These are phyloP conservation scores for Eunapius fragilis DNA, from an alignment of 37 sponge, comb jelly and placozoan genomes.

Conservation along the genomic window DNA sequence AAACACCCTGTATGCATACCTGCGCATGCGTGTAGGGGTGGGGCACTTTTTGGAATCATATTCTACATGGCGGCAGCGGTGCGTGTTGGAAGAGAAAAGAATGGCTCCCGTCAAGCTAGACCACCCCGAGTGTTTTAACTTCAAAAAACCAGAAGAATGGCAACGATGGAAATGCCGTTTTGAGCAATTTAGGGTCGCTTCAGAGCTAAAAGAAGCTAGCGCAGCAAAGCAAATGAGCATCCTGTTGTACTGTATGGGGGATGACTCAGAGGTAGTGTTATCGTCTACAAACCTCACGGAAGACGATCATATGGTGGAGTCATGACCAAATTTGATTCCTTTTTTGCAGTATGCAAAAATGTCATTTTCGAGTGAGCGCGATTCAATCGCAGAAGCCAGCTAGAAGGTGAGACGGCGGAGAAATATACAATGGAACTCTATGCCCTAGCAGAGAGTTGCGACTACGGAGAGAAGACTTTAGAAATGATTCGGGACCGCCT, in stretches of 20 bases:
- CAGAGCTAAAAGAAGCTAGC: not conserved
- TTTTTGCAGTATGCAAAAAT: conserved; percentile 10
- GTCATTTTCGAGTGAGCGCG: not conserved
- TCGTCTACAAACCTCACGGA: not conserved
- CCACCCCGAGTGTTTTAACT: not conserved
- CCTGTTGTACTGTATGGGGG: conserved; percentile 1
- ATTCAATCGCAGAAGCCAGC: not conserved
- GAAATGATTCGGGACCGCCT: conserved; percentile 14
- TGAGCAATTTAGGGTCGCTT: not conserved
- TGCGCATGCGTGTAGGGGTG: no score
- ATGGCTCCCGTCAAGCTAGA: not conserved
- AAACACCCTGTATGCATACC: no score
- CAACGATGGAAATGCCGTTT: not conserved
- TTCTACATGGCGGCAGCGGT: conserved; percentile 12
- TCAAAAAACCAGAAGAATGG: not conserved
- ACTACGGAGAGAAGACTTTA: not conserved
- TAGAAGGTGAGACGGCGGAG: not conserved
- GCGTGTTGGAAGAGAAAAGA: not conserved
- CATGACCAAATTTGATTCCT: not conserved
- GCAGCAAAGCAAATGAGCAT: not conserved
- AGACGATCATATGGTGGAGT: not conserved
- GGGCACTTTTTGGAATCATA: no score
- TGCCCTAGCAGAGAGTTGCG: conserved; percentile 1
- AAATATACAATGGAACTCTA: not conserved
- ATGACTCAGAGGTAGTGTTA: conserved; percentile 7